Conservation (phyloP, 2,113 vertebrate genomes). For the mouse (Mus musculus) region GRCm39 chr14:79300001-79300500, state of each 20-base stretch:
- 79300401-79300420: background rate
- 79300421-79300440: background rate
- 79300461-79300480: constrained; percentile 43
- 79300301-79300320: background rate
- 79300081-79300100: constrained; percentile 98
- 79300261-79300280: background rate
- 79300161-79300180: constrained; percentile 8
- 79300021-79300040: constrained; percentile 95
- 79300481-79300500: constrained; percentile 23
- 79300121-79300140: constrained; percentile 93
- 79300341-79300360: background rate
- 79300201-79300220: background rate
- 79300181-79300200: constrained; percentile 13
- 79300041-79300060: constrained; percentile 96
- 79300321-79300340: background rate
- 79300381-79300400: fast-evolving
- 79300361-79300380: background rate
- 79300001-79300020: constrained; percentile 91
- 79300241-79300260: background rate
- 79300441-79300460: background rate
- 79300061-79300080: constrained; percentile 97
- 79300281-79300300: background rate
- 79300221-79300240: background rate
- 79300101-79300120: constrained; percentile 98
- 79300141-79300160: background rate